Evolutionary conservation across 2,888 invertebrate genomes (phyloP).

Genomic region (Sphecodes monilicornis): DNA sequence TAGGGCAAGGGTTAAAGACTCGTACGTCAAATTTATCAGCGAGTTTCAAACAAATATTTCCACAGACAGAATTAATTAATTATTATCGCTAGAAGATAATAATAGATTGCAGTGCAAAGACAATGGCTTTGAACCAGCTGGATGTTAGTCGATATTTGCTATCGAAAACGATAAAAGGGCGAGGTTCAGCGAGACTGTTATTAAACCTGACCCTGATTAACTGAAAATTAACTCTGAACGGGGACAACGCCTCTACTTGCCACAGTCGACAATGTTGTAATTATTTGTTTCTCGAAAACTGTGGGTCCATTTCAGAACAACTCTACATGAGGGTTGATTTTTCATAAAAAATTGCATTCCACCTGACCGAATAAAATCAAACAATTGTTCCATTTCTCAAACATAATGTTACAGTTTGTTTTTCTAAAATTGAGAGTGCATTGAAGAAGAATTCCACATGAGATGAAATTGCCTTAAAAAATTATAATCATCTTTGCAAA

Average conservation of each 20-base stretch:
- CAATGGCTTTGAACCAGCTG: neutral
- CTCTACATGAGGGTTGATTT: no score
- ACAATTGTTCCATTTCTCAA: no score
- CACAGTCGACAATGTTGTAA: neutral
- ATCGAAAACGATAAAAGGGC: neutral
- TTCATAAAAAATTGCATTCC: no score
- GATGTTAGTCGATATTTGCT: neutral
- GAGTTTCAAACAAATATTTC: neutral
- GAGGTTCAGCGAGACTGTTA: neutral
- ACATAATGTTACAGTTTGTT: no score
- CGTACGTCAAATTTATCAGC: neutral
- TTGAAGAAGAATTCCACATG: no score
- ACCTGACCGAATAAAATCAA: no score
- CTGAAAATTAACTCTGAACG: constrained; percentile 1
- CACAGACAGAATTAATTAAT: neutral
- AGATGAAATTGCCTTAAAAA: no score
- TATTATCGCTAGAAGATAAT: neutral
- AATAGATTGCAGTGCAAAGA: neutral
- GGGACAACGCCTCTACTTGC: neutral
- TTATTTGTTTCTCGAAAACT: neutral
- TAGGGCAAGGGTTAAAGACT: neutral
- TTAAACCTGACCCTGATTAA: neutral
- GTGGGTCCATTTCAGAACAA: no score
- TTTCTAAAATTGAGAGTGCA: no score
- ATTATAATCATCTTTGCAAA: neutral